A percentile compares a stretch with the other conserved stretches of the same genome.
phyloP scores from a whole-genome alignment of 2,113 vertebrate genomes.

The Myotis lucifugus region DNA sequence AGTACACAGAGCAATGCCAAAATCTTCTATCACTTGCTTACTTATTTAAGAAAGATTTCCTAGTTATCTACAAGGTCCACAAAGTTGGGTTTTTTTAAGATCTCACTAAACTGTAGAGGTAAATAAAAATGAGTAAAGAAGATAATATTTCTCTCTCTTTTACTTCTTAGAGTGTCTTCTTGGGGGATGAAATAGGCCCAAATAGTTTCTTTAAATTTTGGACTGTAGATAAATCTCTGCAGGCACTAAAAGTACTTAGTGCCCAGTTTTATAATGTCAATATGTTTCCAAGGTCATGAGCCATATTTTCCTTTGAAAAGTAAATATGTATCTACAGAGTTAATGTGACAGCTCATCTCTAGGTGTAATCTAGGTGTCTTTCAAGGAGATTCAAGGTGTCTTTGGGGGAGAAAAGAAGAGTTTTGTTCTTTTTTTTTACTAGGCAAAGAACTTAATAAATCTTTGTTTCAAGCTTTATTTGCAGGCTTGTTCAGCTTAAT shows the following conservation, averaged over 20 bases:
- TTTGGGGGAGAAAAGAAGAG: background rate
- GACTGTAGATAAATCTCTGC: constrained; percentile 10
- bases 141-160: background rate
- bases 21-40: background rate
- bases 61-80: background rate
- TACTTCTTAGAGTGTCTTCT: background rate
- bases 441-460: background rate
- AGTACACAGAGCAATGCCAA: background rate
- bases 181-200: background rate
- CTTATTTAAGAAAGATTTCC: constrained; percentile 42
- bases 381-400: background rate
- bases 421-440: background rate
- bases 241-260: background rate
- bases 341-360: background rate
- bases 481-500: background rate
- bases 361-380: background rate
- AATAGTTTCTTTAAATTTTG: constrained; percentile 30
- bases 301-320: constrained; percentile 16
- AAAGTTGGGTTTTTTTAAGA: background rate
- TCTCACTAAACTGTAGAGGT: constrained; percentile 27
- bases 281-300: background rate
- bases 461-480: background rate
- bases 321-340: constrained; percentile 8
- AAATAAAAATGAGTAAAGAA: background rate
- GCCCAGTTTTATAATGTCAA: background rate